Evolutionary conservation across 2,113 vertebrate species (phyloP), one percentile per base, ranked within the genome.

Genomic region (Semicossyphus pulcher): DNA sequence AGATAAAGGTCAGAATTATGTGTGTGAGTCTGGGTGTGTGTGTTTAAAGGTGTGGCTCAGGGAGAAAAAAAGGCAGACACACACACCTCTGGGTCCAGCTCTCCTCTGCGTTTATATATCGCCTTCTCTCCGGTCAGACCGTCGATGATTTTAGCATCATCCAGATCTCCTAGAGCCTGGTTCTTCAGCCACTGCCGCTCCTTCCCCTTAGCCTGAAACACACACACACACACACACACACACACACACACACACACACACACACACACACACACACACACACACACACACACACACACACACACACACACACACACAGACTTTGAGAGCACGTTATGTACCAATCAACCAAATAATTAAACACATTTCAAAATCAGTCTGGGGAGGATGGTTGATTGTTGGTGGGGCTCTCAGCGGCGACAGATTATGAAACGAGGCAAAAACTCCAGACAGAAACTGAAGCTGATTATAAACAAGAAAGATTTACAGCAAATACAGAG

Each of bases 131-230:
- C 98, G 0, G 96, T 94, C 80, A 99, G 91, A 0, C 98, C 97
- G 29, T 99, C 97, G 8, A 99, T 99, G 84, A 99, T 98, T 88
- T 99, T 99, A 51, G 97, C 93, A 53, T 99, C 98, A 47, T 99
- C 97, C 29, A 99, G 90, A 45, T 99, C 97, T 65, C 97, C 97
- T 59, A 95, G 85, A 23, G 95, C 93, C 89, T 99, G 97, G 86
- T 99, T 96, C 90, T 94, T 95, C 39, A 99, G 79, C 97, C 98
- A 99, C 39, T 99, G 97, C 2, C 97, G 95, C 89, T 99, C 97
- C 84, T 98, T 99, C 12, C 97, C 97, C 89, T 98, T 99, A 25
- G 97, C 98, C 97, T 99, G 78, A 45, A 65, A 85, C 14, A 76
- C 41, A 78, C 53, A 78, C 21, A 90, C 1, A 84, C 20, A 54